These are phyloP conservation scores for Phengaris alcon DNA, from an alignment of 2,888 invertebrate species.

Conservation along the genomic window DNA sequence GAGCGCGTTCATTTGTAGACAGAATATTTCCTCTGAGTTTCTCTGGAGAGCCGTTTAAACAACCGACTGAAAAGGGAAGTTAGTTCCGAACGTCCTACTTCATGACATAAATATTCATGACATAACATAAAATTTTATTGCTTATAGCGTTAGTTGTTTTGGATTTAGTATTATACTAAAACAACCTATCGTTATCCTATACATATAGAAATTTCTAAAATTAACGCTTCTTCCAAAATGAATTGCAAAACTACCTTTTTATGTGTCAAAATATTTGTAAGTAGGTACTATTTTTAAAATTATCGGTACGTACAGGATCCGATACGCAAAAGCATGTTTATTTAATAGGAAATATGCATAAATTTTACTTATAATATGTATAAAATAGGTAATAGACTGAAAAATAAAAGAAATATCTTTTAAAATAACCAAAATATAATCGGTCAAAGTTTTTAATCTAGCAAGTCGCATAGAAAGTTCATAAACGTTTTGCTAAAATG, in stretches of 20 bases:
- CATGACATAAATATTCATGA: too few species aligned
- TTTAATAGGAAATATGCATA: background rate
- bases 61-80: background rate
- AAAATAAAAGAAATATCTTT: too few species aligned
- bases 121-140: background rate
- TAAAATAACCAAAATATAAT: too few species aligned
- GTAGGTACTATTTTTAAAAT: background rate
- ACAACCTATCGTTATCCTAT: background rate
- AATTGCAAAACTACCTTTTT: background rate
- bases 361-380: too few species aligned
- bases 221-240: background rate
- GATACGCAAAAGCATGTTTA: background rate
- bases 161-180: background rate
- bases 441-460: too few species aligned
- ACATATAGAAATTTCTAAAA: background rate
- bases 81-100: background rate
- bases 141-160: background rate
- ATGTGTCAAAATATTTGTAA: background rate
- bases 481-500: background rate
- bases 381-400: too few species aligned
- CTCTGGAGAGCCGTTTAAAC: conserved; percentile 2
- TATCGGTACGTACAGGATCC: background rate
- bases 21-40: background rate
- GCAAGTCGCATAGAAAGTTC: too few species aligned
- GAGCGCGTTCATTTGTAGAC: conserved; percentile 3